Percentiles rank a stretch among this genome's conserved stretches.
phyloP scores from a whole-genome alignment of 2,888 invertebrate genomes.

The Taphrorychus bicolor region DNA sequence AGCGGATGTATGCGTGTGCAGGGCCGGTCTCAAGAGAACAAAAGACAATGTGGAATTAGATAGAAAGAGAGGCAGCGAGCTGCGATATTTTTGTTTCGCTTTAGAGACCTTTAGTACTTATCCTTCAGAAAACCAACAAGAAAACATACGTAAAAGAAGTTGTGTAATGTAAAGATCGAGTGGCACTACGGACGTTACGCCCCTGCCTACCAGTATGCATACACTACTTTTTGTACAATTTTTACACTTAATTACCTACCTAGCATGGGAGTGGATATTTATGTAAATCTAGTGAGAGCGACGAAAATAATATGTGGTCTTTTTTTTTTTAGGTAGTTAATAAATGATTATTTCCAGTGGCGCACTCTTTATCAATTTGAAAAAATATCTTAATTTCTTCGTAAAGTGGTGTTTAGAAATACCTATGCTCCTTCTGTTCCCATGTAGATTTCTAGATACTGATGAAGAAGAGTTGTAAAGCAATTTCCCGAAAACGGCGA shows the following conservation, averaged over 20 bases:
- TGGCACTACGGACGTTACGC: not conserved
- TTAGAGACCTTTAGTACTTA: too few relatives aligned
- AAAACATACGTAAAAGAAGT: too few relatives aligned
- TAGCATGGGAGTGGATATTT: slow-evolving; percentile 33
- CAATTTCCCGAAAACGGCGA: too few relatives aligned
- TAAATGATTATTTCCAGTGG: slow-evolving; percentile 6
- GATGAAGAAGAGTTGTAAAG: too few relatives aligned
- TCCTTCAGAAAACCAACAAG: too few relatives aligned
- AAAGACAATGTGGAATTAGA: too few relatives aligned
- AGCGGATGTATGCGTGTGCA: slow-evolving; percentile 18
- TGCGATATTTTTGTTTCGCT: too few relatives aligned
- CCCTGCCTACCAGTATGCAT: slow-evolving; percentile 17
- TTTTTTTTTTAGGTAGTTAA: slow-evolving; percentile 7
- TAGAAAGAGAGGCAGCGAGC: too few relatives aligned
- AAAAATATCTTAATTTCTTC: too few relatives aligned
- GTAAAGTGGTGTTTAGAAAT: too few relatives aligned
- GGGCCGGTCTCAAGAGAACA: too few relatives aligned
- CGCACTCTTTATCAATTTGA: not conserved
- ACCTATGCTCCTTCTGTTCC: not conserved
- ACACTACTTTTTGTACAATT: slow-evolving; percentile 27
- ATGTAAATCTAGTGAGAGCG: slow-evolving; percentile 25
- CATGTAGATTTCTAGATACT: not conserved
- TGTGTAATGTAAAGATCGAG: too few relatives aligned
- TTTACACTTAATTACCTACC: slow-evolving; percentile 37
- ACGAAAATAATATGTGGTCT: slow-evolving; percentile 20